These are phyloP conservation scores for Poeciliopsis presidionis DNA, from an alignment of 2,797 vertebrate genomes.

Conservation along the genomic window DNA sequence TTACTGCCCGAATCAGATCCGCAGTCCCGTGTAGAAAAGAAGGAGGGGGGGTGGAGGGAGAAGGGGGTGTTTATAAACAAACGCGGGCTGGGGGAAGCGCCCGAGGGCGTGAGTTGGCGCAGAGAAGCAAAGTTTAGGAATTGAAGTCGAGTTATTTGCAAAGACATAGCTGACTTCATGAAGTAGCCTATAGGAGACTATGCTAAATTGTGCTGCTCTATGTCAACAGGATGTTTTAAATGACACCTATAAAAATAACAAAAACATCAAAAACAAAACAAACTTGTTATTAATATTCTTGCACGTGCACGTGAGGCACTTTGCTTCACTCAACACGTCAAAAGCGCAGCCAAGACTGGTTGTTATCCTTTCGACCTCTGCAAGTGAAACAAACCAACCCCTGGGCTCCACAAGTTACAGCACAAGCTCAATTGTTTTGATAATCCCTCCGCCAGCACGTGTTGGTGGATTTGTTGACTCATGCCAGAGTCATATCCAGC, in stretches of 20 bases:
- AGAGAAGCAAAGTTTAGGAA: slow-evolving; percentile 20
- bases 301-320: neutral
- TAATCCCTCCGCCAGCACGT: slow-evolving; percentile 77
- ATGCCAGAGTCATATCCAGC: slow-evolving; percentile 64
- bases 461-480: slow-evolving; percentile 78
- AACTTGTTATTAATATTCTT: neutral
- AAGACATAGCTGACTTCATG: slow-evolving; percentile 23
- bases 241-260: neutral
- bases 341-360: neutral
- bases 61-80: slow-evolving; percentile 61
- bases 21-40: slow-evolving; percentile 75
- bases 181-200: neutral
- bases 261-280: neutral
- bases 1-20: slow-evolving; percentile 72
- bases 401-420: slow-evolving; percentile 60
- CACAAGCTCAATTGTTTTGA: slow-evolving; percentile 63
- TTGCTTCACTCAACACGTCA: neutral
- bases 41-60: accelerated
- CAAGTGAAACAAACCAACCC: slow-evolving; percentile 10
- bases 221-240: neutral
- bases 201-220: neutral
- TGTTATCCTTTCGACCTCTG: slow-evolving; percentile 7
- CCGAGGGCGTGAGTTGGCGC: slow-evolving; percentile 35
- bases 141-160: slow-evolving; percentile 68
- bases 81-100: slow-evolving; percentile 40